Evolutionary conservation across 2,797 vertebrate genomes (phyloP).

Genomic region (Cichlasoma orientale): DNA sequence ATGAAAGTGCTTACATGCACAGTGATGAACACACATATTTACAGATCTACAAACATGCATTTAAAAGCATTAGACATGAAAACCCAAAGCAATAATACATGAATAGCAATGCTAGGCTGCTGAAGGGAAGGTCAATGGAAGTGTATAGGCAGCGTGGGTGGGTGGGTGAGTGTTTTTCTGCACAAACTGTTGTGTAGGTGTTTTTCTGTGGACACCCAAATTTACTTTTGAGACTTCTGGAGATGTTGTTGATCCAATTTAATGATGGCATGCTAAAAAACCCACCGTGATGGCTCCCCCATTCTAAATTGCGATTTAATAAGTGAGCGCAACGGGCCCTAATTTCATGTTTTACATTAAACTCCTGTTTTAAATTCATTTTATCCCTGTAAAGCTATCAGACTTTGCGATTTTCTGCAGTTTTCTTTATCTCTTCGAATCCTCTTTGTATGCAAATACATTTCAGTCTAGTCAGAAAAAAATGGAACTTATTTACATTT

Average conservation of each 20-base stretch:
- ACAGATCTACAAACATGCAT: slow-evolving; percentile 22
- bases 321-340: neutral
- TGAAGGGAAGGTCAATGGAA: slow-evolving; percentile 18
- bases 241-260: slow-evolving; percentile 9
- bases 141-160: neutral
- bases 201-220: neutral
- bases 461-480: slow-evolving; percentile 19
- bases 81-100: neutral
- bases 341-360: slow-evolving; percentile 9
- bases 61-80: slow-evolving; percentile 3
- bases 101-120: neutral
- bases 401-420: neutral
- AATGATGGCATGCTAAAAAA: neutral
- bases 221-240: slow-evolving; percentile 6
- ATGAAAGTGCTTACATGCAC: slow-evolving; percentile 17
- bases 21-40: slow-evolving; percentile 6
- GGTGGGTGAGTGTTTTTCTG: neutral
- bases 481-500: slow-evolving; percentile 19
- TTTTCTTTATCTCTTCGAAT: slow-evolving; percentile 34
- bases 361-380: neutral
- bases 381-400: neutral
- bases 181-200: neutral
- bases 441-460: slow-evolving; percentile 57
- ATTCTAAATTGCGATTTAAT: neutral
- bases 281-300: neutral